Conservation (phyloP, 2,113 vertebrate species). For the Aspidoscelis tigris region DNA sequence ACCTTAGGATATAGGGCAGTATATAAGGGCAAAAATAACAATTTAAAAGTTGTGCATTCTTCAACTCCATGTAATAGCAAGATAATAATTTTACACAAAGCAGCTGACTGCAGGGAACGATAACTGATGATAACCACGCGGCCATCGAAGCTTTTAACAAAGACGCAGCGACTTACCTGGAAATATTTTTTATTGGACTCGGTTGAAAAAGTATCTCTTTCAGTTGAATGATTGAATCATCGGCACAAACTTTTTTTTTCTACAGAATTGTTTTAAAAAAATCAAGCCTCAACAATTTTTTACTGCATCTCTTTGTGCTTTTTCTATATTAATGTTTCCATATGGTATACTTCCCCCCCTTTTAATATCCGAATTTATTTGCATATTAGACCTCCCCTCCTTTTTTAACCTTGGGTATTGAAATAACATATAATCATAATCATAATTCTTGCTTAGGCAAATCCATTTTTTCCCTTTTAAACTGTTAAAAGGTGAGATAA, state of each 20-base stretch:
- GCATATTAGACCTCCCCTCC: slow-evolving; percentile 76
- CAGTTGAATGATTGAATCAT: slow-evolving; percentile 85
- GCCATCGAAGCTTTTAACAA: slow-evolving; percentile 64
- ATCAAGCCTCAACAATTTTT: slow-evolving; percentile 78
- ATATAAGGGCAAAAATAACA: no score
- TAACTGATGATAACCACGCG: neutral
- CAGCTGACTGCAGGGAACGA: neutral
- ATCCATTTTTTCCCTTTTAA: slow-evolving; percentile 73
- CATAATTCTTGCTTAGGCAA: slow-evolving; percentile 76
- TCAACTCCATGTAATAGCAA: neutral
- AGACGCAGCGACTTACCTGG: slow-evolving; percentile 84
- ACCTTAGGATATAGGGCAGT: no score
- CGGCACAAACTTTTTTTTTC: slow-evolving; percentile 81
- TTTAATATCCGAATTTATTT: slow-evolving; percentile 90
- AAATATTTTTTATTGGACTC: slow-evolving; percentile 92
- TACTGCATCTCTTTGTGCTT: slow-evolving; percentile 88
- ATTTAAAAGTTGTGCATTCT: no score
- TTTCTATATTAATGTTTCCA: slow-evolving; percentile 83
- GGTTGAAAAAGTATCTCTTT: slow-evolving; percentile 87
- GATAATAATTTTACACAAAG: neutral
- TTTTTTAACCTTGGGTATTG: slow-evolving; percentile 75
- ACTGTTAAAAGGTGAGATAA: slow-evolving; percentile 87
- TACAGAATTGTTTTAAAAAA: slow-evolving; percentile 72
- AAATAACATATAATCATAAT: slow-evolving; percentile 75
- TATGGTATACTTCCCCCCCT: slow-evolving; percentile 80